Evolutionary conservation across 1,140 invertebrate genomes (phyloP), one percentile per base, ranked within the genome.

Genomic region (Bradysia coprophila): DNA sequence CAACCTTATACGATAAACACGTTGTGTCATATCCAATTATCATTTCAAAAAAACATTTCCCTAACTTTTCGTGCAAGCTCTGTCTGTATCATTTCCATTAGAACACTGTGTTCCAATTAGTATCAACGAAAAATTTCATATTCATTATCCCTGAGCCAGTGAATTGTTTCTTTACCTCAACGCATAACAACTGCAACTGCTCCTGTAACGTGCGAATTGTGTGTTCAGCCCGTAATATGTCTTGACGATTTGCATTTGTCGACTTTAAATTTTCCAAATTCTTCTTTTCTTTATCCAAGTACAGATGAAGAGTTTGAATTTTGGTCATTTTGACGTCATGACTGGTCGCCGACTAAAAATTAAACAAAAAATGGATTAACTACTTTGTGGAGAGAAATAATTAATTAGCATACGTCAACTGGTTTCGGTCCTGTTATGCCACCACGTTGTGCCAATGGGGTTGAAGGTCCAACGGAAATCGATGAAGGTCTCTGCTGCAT

Each of bases 391-490:
- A 38, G 10, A 20, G 19, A 10, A 20, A 38, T 11, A 11, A 16
- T 22, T 8, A 40, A 40, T 6, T 40, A 20, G 5, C 72, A 76
- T 66, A 91, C 87, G 67, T 90, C 82, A 51, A 90, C 88, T 46
- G 88, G 87, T 50, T 86, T 78, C 4, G 88, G 88, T 13, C 76
- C 84, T 13, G 88, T 92, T 47, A 93, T 90, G 23, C 72, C 67
- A 9, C 54, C 53, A 4, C 58, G 45, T 4, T 55, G 57, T n/a
- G 57, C 46, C 22, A 60, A 45, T 5, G 58, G 55, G 5, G 57
- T 58, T 13, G 54, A 50, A 3, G 56, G 53, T 23, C 56, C 52
- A 36, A 57, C 49, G 18, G 51, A 50, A 5, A 59, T 53, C 2
- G 57, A 60, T 3, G 49, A 47, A n/a, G 57, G 57, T 20, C 57